phyloP scores from a whole-genome alignment of 2,113 vertebrate species.

The Sitta europaea region DNA sequence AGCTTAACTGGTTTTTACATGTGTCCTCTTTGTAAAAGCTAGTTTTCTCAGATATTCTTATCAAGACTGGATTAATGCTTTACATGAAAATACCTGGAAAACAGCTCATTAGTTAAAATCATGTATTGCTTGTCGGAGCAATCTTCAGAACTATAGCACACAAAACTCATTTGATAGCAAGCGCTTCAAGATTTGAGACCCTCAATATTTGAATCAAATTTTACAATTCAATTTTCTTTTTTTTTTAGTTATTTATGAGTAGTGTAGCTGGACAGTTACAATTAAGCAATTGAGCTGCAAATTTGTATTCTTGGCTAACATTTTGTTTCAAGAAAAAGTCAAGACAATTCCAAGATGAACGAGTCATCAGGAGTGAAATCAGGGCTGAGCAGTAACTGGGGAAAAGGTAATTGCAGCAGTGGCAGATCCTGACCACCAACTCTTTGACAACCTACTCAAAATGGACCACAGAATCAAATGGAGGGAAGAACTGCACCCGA shows the following conservation, averaged over 20 bases:
- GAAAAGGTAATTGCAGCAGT: background rate
- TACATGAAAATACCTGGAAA: background rate
- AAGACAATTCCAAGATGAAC: background rate
- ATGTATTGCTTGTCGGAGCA: fast-evolving
- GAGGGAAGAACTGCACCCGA: background rate
- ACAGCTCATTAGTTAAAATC: background rate
- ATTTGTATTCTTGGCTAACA: background rate
- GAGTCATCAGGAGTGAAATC: background rate
- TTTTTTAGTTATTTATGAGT: background rate
- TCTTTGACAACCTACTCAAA: background rate
- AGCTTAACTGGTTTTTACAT: background rate
- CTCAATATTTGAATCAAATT: background rate
- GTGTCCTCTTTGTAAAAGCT: background rate
- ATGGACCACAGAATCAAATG: background rate
- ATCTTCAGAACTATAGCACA: background rate
- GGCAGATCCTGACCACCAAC: background rate
- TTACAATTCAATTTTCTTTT: background rate
- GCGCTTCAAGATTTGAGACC: background rate
- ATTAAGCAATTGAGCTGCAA: background rate
- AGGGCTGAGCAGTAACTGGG: background rate
- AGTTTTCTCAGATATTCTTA: background rate
- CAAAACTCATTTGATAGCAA: background rate
- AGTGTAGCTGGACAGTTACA: background rate
- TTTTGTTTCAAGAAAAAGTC: background rate
- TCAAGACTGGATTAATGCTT: background rate